Conservation (phyloP, 2,797 vertebrate genomes). For the Cetoscarus ocellatus region DNA sequence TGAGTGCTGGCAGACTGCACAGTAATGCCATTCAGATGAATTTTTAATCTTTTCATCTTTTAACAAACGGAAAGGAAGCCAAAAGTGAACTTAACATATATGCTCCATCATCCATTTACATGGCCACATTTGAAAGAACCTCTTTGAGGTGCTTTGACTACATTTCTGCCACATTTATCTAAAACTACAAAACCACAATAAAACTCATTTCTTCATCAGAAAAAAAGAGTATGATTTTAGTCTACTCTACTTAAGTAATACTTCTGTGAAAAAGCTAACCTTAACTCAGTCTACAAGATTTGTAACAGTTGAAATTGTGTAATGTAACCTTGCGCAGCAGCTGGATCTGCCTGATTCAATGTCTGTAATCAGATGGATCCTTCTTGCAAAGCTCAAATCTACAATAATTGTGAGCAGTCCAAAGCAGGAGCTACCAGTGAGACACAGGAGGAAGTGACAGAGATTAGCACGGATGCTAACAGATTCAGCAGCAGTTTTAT, state of each 20-base stretch:
- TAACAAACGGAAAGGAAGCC: constrained; percentile 77
- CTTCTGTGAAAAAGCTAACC: constrained; percentile 41
- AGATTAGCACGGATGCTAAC: too few relatives aligned
- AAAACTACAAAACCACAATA: constrained; percentile 51
- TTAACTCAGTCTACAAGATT: constrained; percentile 53
- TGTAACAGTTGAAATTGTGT: too few relatives aligned
- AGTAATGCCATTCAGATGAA: constrained; percentile 67
- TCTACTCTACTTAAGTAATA: constrained; percentile 29
- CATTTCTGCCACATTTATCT: constrained; percentile 58
- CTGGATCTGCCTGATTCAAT: too few relatives aligned
- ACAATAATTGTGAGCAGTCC: too few relatives aligned
- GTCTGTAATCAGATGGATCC: too few relatives aligned
- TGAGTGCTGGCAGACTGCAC: constrained; percentile 43
- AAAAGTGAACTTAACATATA: constrained; percentile 64
- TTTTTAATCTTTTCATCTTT: constrained; percentile 82
- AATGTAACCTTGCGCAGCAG: too few relatives aligned
- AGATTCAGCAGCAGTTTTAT: too few relatives aligned
- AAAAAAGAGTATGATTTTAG: constrained; percentile 36
- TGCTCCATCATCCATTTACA: constrained; percentile 64
- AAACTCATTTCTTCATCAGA: constrained; percentile 62
- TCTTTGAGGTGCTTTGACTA: constrained; percentile 75
- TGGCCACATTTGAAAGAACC: constrained; percentile 70
- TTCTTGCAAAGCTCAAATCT: too few relatives aligned
- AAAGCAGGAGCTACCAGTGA: too few relatives aligned
- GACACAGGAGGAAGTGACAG: too few relatives aligned